A percentile compares a stretch with the other conserved stretches of the same genome.
These are phyloP conservation scores for Megalurothrips usitatus DNA, from an alignment of 2,888 invertebrate species.

Conservation along the genomic window DNA sequence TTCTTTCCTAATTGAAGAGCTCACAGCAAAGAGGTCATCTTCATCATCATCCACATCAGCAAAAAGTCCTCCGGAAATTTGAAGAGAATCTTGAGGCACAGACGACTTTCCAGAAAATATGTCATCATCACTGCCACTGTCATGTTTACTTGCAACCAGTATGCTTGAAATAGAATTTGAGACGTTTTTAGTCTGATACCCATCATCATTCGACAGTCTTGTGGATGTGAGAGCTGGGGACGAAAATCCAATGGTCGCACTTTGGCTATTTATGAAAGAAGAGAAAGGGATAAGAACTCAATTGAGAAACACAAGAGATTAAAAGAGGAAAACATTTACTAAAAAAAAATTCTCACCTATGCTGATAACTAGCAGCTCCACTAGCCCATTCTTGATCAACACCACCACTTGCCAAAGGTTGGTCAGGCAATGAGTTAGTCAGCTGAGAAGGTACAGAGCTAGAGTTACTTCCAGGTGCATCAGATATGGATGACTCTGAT, in stretches of 20 bases:
- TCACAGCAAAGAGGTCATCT: constrained; percentile 27
- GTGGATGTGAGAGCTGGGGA: not conserved
- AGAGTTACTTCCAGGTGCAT: not conserved
- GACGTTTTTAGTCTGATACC: not conserved
- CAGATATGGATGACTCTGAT: not conserved
- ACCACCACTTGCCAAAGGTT: not conserved
- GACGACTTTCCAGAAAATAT: constrained; percentile 31
- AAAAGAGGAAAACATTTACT: not conserved
- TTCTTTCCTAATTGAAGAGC: not conserved
- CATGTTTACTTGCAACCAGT: not conserved
- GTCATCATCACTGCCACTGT: constrained; percentile 28
- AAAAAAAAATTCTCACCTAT: not conserved
- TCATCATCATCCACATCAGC: constrained; percentile 30
- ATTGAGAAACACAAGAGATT: not conserved
- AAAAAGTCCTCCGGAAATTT: not conserved
- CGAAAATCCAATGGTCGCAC: not conserved
- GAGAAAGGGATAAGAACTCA: not conserved
- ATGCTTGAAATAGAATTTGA: not conserved
- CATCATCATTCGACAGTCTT: not conserved
- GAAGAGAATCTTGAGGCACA: not conserved
- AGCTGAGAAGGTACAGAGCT: not conserved
- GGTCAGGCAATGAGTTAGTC: not conserved
- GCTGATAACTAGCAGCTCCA: not conserved
- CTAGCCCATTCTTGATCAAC: not conserved
- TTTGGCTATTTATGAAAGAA: not conserved